Conservation (phyloP, 1,140 invertebrate genomes). For the Magallana gigas region DNA sequence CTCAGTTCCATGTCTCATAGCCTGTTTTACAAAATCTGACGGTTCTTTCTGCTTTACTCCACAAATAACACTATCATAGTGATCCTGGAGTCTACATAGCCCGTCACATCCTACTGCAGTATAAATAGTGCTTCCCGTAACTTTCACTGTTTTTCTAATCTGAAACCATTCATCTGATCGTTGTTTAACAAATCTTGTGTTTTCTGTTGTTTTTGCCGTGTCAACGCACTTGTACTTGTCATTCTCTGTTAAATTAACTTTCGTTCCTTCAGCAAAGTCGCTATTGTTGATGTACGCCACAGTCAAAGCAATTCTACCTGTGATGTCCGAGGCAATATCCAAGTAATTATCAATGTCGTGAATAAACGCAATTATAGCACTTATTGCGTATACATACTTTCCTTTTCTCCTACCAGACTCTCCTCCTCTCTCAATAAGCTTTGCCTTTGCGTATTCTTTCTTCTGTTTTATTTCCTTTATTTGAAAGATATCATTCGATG, state of each 20-base stretch:
- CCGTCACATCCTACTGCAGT: conserved; percentile 43
- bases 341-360: conserved; percentile 50
- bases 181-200: conserved; percentile 45
- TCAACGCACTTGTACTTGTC: background rate
- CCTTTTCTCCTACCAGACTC: conserved; percentile 51
- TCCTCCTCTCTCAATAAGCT: conserved; percentile 51
- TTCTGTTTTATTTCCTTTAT: conserved; percentile 51
- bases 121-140: conserved; percentile 54
- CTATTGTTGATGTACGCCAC: conserved; percentile 28
- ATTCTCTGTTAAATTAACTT: background rate
- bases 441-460: conserved; percentile 55
- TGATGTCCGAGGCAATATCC: background rate
- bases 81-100: conserved; percentile 43
- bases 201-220: background rate
- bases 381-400: conserved; percentile 44
- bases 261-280: background rate
- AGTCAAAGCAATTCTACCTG: background rate
- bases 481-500: conserved; percentile 39
- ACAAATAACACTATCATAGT: conserved; percentile 52
- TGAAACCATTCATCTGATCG: conserved; percentile 47
- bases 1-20: conserved; percentile 49
- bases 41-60: conserved; percentile 19
- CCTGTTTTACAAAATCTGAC: background rate
- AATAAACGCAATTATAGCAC: conserved; percentile 54
- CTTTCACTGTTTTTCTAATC: conserved; percentile 31